phyloP scores from a whole-genome alignment of 2,113 vertebrate species.

The Bothrops jararaca region DNA sequence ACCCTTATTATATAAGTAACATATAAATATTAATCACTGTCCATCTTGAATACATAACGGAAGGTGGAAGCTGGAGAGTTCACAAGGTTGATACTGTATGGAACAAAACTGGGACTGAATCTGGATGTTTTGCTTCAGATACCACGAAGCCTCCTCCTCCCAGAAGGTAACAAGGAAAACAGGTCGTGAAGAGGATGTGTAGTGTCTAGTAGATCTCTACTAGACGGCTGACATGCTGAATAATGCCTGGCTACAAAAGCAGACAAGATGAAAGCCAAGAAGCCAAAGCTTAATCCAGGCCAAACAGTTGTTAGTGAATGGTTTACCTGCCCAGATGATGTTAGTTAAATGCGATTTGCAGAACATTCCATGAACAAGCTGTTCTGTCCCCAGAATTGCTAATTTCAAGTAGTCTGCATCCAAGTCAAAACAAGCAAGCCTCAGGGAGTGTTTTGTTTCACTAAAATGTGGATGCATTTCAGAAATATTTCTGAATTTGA shows the following conservation, averaged over 20 bases:
- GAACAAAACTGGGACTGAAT: no score
- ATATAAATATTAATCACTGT: no score
- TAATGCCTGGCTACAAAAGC: not conserved
- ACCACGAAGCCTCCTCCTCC: no score
- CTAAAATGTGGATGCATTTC: not conserved
- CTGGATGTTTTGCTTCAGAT: no score
- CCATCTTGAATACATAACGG: no score
- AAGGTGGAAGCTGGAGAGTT: no score
- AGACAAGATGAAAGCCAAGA: not conserved
- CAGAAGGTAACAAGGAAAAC: no score
- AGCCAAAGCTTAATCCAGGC: not conserved
- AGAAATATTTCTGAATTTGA: not conserved
- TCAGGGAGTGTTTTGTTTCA: not conserved
- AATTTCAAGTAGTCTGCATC: not conserved
- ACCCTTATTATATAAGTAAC: no score
- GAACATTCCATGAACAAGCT: not conserved
- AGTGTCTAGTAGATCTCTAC: not conserved
- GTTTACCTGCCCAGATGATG: not conserved
- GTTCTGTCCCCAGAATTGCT: not conserved
- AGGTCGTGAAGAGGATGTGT: no score
- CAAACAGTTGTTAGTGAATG: not conserved
- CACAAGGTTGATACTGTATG: no score
- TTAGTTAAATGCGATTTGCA: not conserved
- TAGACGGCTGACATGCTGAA: not conserved
- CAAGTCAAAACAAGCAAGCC: not conserved